These are phyloP conservation scores for Pseudochirops corinnae DNA, from an alignment of 2,797 vertebrate species.

Conservation along the genomic window DNA sequence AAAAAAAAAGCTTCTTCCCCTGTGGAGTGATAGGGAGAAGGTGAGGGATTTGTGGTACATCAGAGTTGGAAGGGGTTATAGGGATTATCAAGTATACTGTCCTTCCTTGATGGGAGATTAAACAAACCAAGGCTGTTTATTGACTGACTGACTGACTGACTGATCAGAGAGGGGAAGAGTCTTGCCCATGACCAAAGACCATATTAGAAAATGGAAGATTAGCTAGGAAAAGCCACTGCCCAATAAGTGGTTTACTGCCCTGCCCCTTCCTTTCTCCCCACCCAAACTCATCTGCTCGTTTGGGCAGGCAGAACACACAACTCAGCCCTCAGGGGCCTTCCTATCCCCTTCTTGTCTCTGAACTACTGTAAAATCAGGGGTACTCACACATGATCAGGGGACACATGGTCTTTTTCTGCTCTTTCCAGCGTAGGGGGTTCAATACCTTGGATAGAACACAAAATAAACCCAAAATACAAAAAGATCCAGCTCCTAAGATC, in stretches of 20 bases:
- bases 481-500: slow-evolving; percentile 69
- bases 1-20: background rate
- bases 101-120: background rate
- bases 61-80: background rate
- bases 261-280: too few relatives aligned
- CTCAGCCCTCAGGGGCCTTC: background rate
- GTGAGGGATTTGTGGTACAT: background rate
- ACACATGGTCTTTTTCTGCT: slow-evolving; percentile 84
- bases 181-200: background rate
- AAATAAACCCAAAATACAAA: slow-evolving; percentile 81
- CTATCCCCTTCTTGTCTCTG: background rate
- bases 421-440: slow-evolving; percentile 80
- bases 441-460: slow-evolving; percentile 73
- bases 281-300: background rate
- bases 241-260: background rate
- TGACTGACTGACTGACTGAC: background rate
- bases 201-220: background rate
- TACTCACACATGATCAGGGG: slow-evolving; percentile 86
- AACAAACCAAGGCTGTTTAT: background rate
- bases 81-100: background rate
- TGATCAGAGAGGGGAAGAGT: background rate
- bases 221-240: background rate
- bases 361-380: slow-evolving; percentile 87
- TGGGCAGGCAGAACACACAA: background rate
- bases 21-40: background rate